A percentile compares a stretch with the other conserved stretches of the same genome.
phyloP scores from a whole-genome alignment of 2,113 vertebrate genomes.

The Camelus bactrianus region DNA sequence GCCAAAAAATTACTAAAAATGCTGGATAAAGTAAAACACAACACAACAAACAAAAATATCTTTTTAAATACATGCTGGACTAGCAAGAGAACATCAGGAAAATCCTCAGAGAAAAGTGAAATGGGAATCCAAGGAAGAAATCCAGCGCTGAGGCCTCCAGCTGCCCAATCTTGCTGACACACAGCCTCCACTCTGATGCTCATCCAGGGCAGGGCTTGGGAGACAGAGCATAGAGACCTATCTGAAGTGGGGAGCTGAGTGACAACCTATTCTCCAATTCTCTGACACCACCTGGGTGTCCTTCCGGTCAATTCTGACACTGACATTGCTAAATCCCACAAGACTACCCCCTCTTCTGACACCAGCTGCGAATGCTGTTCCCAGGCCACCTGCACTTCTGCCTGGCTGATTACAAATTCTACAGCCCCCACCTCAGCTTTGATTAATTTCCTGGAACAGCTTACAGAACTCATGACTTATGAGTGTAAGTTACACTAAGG shows the following conservation, averaged over 20 bases:
- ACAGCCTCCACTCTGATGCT: neutral
- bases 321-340: neutral
- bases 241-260: neutral
- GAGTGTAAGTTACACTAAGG: neutral
- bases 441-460: neutral
- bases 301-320: neutral
- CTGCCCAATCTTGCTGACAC: neutral
- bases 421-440: neutral
- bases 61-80: neutral
- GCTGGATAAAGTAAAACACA: neutral
- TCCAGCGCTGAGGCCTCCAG: neutral
- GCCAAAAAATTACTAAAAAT: constrained; percentile 1
- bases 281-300: neutral
- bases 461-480: neutral
- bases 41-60: neutral
- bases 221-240: neutral
- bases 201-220: neutral
- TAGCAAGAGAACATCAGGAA: neutral
- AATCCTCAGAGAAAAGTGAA: neutral
- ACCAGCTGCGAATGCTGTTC: neutral
- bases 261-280: neutral
- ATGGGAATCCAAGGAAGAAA: neutral
- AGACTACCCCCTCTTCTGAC: neutral
- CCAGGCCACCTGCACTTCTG: neutral
- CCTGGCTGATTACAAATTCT: neutral